A percentile compares a stretch with the other conserved stretches of the same genome.
Conservation (phyloP, 2,797 vertebrate genomes). For the Falco novaeseelandiae region DNA sequence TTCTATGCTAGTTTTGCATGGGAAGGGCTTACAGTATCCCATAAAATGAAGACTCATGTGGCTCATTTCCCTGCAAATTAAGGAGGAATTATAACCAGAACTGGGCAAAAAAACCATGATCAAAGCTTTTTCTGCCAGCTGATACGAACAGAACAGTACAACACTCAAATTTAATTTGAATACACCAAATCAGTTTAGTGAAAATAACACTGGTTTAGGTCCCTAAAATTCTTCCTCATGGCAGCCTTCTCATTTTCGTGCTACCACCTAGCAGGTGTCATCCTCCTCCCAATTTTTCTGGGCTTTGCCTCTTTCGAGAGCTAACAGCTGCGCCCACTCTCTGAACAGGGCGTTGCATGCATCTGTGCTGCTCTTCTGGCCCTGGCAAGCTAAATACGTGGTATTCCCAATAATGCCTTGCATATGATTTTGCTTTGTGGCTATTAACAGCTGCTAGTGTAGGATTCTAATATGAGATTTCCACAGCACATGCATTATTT, state of each 20-base stretch:
- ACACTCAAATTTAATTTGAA: not conserved
- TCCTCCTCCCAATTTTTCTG: not conserved
- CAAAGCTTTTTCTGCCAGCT: not conserved
- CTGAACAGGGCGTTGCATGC: not conserved
- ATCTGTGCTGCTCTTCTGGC: not conserved
- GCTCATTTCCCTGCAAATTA: not conserved
- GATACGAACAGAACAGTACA: not conserved
- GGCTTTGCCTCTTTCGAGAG: not conserved
- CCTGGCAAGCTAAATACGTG: not conserved
- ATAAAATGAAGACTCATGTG: not conserved
- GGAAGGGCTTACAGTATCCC: not conserved
- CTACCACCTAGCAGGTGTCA: not conserved
- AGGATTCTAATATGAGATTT: not conserved
- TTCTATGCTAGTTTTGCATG: not conserved
- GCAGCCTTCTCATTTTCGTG: not conserved
- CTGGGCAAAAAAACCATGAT: not conserved
- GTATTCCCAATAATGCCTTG: not conserved
- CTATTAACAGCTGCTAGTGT: not conserved
- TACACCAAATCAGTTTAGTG: not conserved
- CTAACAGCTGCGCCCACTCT: not conserved
- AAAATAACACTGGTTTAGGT: not conserved
- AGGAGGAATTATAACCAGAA: not conserved
- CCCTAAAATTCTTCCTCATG: not conserved
- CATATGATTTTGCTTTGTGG: not conserved
- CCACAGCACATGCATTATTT: conserved; percentile 1